Evolutionary conservation across 2,113 vertebrate genomes (phyloP).

Genomic region (Campylomormyrus tamandua): DNA sequence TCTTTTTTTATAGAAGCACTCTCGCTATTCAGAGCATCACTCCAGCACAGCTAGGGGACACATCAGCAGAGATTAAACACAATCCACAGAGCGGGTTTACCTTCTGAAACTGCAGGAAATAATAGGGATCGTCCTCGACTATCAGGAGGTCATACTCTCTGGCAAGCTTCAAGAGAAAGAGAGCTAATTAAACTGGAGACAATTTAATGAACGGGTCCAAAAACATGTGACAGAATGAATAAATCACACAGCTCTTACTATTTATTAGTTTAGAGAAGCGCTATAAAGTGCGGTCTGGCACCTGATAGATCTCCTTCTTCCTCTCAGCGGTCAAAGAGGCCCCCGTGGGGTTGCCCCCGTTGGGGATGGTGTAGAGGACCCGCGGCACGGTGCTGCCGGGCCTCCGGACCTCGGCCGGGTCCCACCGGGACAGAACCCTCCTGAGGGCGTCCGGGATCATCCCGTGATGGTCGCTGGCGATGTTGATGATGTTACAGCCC

Average conservation of each 20-base stretch:
- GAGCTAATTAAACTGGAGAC: not conserved
- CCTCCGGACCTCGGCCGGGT: slow-evolving; percentile 63
- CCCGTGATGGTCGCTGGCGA: slow-evolving; percentile 78
- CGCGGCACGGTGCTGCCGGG: slow-evolving; percentile 58
- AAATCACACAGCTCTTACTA: not conserved
- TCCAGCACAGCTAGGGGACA: not conserved
- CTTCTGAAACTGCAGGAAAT: slow-evolving; percentile 91
- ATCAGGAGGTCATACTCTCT: slow-evolving; percentile 85
- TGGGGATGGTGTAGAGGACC: slow-evolving; percentile 86
- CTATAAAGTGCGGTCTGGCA: slow-evolving; percentile 31
- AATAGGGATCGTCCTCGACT: slow-evolving; percentile 96
- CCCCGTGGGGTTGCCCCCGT: slow-evolving; percentile 88
- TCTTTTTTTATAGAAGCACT: not conserved
- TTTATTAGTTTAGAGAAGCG: not conserved
- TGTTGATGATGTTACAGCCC: slow-evolving; percentile 77
- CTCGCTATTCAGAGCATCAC: not conserved
- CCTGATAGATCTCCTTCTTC: slow-evolving; percentile 85
- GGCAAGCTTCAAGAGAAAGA: slow-evolving; percentile 68
- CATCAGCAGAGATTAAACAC: not conserved
- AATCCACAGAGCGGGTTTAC: slow-evolving; percentile 47
- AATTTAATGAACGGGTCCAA: not conserved
- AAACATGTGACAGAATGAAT: not conserved
- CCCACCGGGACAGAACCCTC: slow-evolving; percentile 74
- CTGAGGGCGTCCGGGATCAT: slow-evolving; percentile 75
- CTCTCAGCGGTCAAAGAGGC: slow-evolving; percentile 72